Percentiles rank a stretch among this genome's conserved stretches.
Evolutionary conservation across 2,113 vertebrate species (phyloP).

Genomic region (Oryctolagus cuniculus): DNA sequence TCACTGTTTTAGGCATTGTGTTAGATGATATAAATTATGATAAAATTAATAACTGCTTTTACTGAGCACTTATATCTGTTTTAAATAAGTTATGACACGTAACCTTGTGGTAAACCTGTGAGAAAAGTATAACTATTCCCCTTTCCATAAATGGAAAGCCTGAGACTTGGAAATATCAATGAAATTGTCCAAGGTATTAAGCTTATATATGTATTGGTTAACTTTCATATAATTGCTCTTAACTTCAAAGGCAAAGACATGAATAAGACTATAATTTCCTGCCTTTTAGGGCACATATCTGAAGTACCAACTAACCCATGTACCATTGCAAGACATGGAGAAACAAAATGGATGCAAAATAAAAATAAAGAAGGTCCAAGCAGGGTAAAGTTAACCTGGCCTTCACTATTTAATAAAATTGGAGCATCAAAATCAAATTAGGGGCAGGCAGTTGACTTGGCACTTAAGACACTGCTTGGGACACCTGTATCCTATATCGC

Average conservation of each 20-base stretch:
- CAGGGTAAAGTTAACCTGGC: background rate
- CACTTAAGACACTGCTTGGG: background rate
- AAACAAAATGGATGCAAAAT: background rate
- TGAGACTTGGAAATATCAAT: background rate
- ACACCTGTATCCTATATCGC: too few relatives aligned
- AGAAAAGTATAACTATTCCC: background rate
- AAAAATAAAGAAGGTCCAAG: conserved; percentile 47
- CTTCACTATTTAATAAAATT: conserved; percentile 45
- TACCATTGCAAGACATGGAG: background rate
- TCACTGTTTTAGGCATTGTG: background rate
- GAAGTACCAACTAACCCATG: background rate
- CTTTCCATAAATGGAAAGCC: conserved; percentile 1
- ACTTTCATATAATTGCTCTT: background rate
- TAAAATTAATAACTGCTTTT: background rate
- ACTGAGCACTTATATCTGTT: background rate
- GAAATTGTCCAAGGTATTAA: background rate
- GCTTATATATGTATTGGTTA: background rate
- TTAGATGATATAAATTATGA: background rate
- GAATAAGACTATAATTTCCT: background rate
- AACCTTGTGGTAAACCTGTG: background rate
- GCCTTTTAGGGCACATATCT: background rate
- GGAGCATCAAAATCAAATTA: background rate
- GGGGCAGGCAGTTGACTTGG: background rate
- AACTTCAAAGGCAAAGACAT: background rate
- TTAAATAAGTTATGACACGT: background rate